Percentiles rank a stretch among this genome's conserved stretches.
Conservation (phyloP, 2,888 invertebrate genomes). For the Oscheius myriophilus region DNA sequence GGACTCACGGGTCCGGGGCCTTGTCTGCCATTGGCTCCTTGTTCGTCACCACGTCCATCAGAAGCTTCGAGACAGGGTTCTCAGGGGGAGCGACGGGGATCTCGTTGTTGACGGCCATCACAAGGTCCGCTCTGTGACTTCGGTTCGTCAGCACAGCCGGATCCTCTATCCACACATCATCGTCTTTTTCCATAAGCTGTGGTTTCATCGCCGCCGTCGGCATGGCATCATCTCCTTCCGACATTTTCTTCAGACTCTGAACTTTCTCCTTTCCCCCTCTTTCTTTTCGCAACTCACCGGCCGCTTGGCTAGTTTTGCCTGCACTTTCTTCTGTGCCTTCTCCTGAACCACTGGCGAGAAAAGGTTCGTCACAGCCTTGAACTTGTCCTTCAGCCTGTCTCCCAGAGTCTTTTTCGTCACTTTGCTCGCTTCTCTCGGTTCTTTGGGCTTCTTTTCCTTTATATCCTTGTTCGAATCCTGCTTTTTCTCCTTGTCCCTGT, state of each 20-base stretch:
- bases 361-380: background rate
- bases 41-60: slow-evolving; percentile 6
- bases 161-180: slow-evolving; percentile 11
- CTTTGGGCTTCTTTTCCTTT: background rate
- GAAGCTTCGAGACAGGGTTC: slow-evolving; percentile 13
- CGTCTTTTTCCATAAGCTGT: background rate
- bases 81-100: background rate
- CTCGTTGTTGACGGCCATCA: slow-evolving; percentile 10
- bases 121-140: slow-evolving; percentile 6
- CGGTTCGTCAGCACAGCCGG: slow-evolving; percentile 11
- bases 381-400: slow-evolving; percentile 5
- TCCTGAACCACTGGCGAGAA: background rate
- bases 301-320: slow-evolving; percentile 4
- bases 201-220: slow-evolving; percentile 3
- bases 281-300: no score
- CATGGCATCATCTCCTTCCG: slow-evolving; percentile 13
- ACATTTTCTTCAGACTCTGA: slow-evolving; percentile 7
- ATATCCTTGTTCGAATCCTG: background rate
- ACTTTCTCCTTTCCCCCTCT: no score
- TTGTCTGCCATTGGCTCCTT: background rate
- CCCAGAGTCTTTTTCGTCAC: background rate
- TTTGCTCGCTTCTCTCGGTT: no score
- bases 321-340: slow-evolving; percentile 5
- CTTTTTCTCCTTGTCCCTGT: slow-evolving; percentile 4
- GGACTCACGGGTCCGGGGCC: slow-evolving; percentile 4